Percentiles rank a stretch among this genome's conserved stretches.
Conservation (phyloP, 2,888 invertebrate species). For the Aproaerema taeniolella region DNA sequence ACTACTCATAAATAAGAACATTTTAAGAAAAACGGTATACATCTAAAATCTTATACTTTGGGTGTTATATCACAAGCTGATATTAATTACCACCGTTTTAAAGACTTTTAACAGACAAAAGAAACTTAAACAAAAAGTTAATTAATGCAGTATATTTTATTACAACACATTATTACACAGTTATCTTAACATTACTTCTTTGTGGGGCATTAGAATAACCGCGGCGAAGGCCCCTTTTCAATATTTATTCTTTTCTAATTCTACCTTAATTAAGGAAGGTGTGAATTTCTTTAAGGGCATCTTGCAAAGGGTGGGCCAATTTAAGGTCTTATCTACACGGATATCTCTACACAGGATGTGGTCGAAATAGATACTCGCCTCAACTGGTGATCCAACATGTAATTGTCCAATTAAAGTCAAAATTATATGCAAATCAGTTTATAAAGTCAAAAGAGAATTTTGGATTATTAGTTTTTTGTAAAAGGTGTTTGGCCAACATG, state of each 20-base stretch:
- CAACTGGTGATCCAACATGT: slow-evolving; percentile 52
- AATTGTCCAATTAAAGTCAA: slow-evolving; percentile 71
- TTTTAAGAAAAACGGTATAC: no score
- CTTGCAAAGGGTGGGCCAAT: slow-evolving; percentile 61
- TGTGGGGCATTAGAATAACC: slow-evolving; percentile 34
- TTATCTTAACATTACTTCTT: slow-evolving; percentile 46
- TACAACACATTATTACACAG: slow-evolving; percentile 51
- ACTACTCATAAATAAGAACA: no score
- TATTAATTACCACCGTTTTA: no score
- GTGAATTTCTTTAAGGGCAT: slow-evolving; percentile 66
- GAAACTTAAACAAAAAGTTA: no score
- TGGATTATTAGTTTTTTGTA: slow-evolving; percentile 4
- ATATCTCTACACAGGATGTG: slow-evolving; percentile 63
- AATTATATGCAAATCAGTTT: slow-evolving; percentile 64
- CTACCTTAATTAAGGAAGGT: slow-evolving; percentile 69
- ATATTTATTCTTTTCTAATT: slow-evolving; percentile 66
- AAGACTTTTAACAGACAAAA: no score
- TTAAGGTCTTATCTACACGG: slow-evolving; percentile 45
- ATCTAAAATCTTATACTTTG: no score
- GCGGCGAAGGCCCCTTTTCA: slow-evolving; percentile 42
- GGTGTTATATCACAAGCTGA: no score
- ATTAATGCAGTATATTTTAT: no score
- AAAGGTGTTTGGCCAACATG: slow-evolving; percentile 9
- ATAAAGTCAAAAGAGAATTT: slow-evolving; percentile 14
- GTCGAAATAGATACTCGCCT: slow-evolving; percentile 51